Evolutionary conservation across 30 jellyfish, hydroid and myxozoan species (phyloP).

Genomic region (Mastigias papua): DNA sequence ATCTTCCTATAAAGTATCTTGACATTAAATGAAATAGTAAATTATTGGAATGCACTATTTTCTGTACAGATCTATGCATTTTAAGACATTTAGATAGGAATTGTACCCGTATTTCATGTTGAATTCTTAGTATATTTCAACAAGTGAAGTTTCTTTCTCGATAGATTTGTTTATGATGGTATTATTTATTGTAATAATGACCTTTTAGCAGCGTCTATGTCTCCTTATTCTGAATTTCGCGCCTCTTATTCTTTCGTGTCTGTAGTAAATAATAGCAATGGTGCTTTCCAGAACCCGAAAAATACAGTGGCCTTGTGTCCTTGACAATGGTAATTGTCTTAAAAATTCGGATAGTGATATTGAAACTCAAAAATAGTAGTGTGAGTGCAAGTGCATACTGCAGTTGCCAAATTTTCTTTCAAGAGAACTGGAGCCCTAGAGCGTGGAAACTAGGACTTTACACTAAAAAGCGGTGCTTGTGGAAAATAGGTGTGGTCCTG

Average conservation of each 20-base stretch:
- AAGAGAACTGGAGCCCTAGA: no score
- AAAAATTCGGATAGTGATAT: no score
- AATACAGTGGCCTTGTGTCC: no score
- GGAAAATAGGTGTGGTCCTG: no score
- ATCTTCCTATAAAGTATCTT: background rate
- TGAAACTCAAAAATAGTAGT: no score
- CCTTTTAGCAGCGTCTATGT: background rate
- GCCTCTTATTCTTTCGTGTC: background rate
- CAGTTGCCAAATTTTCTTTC: no score
- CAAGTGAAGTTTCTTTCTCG: background rate
- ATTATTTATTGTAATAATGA: background rate
- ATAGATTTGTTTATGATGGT: background rate
- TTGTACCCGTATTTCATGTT: background rate
- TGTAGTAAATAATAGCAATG: no score
- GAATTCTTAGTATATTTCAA: background rate
- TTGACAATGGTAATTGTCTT: no score
- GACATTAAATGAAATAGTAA: background rate
- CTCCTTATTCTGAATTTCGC: background rate
- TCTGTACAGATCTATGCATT: conserved; percentile 1
- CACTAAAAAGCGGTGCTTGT: no score
- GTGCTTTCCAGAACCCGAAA: no score
- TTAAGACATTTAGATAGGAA: background rate
- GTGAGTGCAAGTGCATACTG: no score
- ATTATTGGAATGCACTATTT: conserved; percentile 25
- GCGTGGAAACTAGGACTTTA: no score